phyloP scores from a whole-genome alignment of 1,140 invertebrate genomes.

The Neodiprion pinetum region DNA sequence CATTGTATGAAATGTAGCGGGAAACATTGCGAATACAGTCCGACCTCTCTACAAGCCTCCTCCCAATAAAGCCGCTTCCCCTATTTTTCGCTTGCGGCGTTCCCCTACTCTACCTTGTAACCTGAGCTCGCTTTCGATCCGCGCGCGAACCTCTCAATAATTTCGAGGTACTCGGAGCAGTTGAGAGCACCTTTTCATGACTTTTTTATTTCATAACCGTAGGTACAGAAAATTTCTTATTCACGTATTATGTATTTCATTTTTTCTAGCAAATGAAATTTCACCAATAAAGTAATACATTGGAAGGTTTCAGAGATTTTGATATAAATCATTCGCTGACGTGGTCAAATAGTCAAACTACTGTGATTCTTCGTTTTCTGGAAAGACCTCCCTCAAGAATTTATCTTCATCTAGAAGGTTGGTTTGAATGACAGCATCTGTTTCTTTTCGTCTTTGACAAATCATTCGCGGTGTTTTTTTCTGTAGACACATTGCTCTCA shows the following conservation, averaged over 20 bases:
- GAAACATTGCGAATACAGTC: no score
- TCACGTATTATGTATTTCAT: neutral
- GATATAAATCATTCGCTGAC: neutral
- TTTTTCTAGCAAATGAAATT: neutral
- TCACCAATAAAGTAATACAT: no score
- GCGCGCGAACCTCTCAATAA: no score
- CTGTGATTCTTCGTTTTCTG: neutral
- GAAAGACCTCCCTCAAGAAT: neutral
- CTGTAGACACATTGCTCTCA: neutral
- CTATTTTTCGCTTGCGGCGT: no score
- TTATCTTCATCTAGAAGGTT: neutral
- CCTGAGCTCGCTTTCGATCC: no score
- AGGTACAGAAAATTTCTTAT: neutral
- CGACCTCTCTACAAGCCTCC: neutral
- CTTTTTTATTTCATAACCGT: no score
- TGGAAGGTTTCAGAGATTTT: neutral
- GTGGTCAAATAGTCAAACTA: neutral
- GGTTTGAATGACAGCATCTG: conserved; percentile 1
- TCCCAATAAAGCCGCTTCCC: neutral
- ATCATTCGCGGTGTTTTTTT: neutral
- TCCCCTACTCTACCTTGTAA: no score
- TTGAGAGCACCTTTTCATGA: no score
- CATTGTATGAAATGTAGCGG: no score
- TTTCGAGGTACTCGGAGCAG: no score
- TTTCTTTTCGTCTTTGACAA: neutral